A percentile compares a stretch with the other conserved stretches of the same genome.
These are phyloP conservation scores for Aix galericulata DNA, from an alignment of 2,113 vertebrate genomes.

Conservation along the genomic window DNA sequence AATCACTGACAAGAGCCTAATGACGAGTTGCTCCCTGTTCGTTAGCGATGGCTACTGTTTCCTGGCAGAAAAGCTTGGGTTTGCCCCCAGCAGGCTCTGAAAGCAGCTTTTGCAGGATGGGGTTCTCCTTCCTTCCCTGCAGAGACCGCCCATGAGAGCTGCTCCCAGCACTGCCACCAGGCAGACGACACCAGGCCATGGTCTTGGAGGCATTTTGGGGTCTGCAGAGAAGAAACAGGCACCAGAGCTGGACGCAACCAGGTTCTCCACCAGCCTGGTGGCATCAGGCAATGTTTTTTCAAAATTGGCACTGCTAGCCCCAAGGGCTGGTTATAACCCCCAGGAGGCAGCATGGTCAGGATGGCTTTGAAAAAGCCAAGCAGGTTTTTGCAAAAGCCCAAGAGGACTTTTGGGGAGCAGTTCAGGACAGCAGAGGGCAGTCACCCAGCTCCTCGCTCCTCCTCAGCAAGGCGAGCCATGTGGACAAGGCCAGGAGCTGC, in stretches of 20 bases:
- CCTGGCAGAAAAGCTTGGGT: slow-evolving; percentile 37
- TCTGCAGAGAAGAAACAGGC: not conserved
- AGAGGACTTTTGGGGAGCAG: not conserved
- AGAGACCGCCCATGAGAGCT: fast-evolving
- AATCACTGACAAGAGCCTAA: slow-evolving; percentile 60
- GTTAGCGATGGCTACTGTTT: slow-evolving; percentile 64
- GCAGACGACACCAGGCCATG: not conserved
- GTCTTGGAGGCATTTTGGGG: fast-evolving
- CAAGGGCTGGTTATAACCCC: not conserved
- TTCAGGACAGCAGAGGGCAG: not conserved
- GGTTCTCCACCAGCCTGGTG: not conserved
- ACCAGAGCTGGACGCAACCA: not conserved
- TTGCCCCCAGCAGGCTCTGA: not conserved
- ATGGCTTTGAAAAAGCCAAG: not conserved
- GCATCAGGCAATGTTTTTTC: not conserved
- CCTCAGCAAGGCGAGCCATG: not conserved
- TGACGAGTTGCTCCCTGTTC: slow-evolving; percentile 58
- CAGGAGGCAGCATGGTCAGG: fast-evolving
- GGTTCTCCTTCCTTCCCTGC: not conserved
- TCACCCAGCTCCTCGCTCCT: not conserved
- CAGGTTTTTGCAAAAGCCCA: too few relatives aligned
- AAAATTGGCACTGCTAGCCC: not conserved
- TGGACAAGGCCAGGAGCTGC: not conserved
- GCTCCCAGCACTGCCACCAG: not conserved
- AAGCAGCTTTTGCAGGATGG: not conserved